These are phyloP conservation scores for Callaeas wilsoni DNA, from an alignment of 2,113 vertebrate genomes.

Conservation along the genomic window DNA sequence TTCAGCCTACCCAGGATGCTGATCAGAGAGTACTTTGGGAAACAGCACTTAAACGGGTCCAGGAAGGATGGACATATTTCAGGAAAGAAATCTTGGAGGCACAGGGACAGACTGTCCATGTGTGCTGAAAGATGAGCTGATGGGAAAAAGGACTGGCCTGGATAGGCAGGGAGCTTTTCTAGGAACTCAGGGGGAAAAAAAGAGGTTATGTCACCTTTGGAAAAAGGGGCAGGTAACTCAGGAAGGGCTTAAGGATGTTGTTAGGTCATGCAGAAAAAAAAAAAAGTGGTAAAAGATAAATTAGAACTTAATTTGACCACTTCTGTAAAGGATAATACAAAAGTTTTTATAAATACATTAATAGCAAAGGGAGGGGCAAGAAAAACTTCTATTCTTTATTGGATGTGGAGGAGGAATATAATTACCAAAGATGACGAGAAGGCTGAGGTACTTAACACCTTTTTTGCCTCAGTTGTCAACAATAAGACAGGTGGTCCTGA, in stretches of 20 bases:
- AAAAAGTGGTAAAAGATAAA: background rate
- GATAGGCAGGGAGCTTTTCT: background rate
- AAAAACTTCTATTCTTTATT: background rate
- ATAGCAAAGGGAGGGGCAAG: background rate
- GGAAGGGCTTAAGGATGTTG: background rate
- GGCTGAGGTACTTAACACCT: background rate
- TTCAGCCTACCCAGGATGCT: background rate
- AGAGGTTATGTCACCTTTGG: background rate
- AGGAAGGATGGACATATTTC: background rate
- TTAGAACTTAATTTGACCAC: background rate
- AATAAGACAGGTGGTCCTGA: too few relatives aligned
- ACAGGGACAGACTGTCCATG: background rate
- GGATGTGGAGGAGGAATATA: background rate
- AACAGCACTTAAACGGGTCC: background rate
- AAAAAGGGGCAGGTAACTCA: background rate
- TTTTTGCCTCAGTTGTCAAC: background rate
- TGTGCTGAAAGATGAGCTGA: background rate
- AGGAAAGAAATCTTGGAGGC: background rate
- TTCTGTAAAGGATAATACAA: background rate
- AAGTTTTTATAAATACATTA: background rate
- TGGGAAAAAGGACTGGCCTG: background rate
- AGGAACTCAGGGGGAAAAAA: background rate
- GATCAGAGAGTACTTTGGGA: background rate
- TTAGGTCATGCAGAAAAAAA: background rate
- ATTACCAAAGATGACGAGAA: background rate